A percentile compares a stretch with the other conserved stretches of the same genome.
Evolutionary conservation across 2,888 invertebrate species (phyloP).

Genomic region (Cephonodes hylas): DNA sequence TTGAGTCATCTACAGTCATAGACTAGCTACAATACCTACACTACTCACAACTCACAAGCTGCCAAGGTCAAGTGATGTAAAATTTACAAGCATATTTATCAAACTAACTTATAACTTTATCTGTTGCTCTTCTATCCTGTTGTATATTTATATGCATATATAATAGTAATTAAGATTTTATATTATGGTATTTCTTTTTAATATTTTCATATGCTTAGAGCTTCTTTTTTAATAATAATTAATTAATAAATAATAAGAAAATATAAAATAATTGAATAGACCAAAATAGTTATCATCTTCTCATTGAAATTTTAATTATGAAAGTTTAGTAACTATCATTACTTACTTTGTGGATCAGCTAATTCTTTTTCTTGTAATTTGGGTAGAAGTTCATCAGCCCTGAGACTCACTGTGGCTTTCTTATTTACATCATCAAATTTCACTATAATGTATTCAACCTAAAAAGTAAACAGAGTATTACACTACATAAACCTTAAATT

Average conservation of each 20-base stretch:
- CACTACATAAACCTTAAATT: neutral
- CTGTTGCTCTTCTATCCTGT: neutral
- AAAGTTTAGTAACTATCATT: neutral
- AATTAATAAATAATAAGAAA: too few relatives aligned
- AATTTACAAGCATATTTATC: neutral
- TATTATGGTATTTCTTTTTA: too few relatives aligned
- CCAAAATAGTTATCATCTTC: too few relatives aligned
- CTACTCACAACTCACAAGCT: neutral
- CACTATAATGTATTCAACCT: conserved; percentile 97
- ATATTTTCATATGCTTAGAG: too few relatives aligned
- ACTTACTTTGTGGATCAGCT: conserved; percentile 86
- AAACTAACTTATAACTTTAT: neutral
- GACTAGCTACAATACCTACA: neutral
- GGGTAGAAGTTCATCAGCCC: conserved; percentile 89
- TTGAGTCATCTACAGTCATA: neutral
- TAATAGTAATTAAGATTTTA: too few relatives aligned
- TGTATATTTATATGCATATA: neutral
- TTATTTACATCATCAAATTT: conserved; percentile 94
- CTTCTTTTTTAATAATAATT: too few relatives aligned
- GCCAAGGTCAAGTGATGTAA: neutral
- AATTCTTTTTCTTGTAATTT: conserved; percentile 91
- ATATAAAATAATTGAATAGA: too few relatives aligned
- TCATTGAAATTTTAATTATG: conserved; percentile 26
- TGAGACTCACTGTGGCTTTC: conserved; percentile 91
- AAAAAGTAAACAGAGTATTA: too few relatives aligned